phyloP scores from a whole-genome alignment of 2,797 vertebrate genomes.

The Sciurus vulgaris region DNA sequence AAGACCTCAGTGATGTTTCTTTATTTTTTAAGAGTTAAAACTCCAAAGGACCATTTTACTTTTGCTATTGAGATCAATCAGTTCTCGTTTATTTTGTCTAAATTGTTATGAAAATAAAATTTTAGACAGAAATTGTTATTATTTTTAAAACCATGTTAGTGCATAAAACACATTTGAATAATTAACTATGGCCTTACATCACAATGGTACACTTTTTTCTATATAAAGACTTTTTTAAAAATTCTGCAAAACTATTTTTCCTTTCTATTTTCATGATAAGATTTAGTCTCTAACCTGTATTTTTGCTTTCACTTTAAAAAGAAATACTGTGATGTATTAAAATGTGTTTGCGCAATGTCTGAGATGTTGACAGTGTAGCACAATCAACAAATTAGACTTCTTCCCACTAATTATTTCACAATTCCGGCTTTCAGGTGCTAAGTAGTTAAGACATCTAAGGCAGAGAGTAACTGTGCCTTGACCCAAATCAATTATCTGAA shows the following conservation, averaged over 20 bases:
- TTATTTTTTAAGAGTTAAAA: background rate
- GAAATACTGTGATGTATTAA: background rate
- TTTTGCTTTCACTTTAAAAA: slow-evolving; percentile 28
- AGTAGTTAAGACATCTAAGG: background rate
- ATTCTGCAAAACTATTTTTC: background rate
- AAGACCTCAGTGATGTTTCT: background rate
- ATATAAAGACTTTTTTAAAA: background rate
- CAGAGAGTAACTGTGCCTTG: background rate
- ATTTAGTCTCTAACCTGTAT: background rate
- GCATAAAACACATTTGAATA: background rate
- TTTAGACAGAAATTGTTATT: background rate
- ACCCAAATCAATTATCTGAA: background rate
- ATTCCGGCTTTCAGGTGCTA: background rate
- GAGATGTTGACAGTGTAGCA: background rate
- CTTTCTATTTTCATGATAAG: background rate
- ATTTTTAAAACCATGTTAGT: background rate
- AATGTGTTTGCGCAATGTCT: background rate
- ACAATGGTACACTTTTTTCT: background rate
- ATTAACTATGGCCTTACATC: background rate
- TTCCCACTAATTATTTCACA: background rate
- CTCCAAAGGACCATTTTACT: background rate
- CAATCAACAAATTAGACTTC: background rate
- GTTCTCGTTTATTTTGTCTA: background rate
- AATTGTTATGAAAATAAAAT: background rate
- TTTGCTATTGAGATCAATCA: background rate